These are phyloP conservation scores for Perca flavescens DNA, from an alignment of 2,113 vertebrate genomes.

Conservation along the genomic window DNA sequence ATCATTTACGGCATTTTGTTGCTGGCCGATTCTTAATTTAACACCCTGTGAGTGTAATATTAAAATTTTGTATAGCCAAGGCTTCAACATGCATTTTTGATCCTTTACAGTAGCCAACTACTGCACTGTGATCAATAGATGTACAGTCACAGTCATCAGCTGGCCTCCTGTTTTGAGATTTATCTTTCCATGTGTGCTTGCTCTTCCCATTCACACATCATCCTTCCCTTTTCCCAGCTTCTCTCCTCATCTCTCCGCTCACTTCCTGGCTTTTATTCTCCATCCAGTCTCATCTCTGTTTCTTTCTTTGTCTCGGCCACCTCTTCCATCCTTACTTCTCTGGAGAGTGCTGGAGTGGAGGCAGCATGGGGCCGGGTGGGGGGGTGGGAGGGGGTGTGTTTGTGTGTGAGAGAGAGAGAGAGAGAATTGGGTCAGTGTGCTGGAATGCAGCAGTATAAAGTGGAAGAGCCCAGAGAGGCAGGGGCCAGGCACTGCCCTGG, in stretches of 20 bases:
- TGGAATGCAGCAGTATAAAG: slow-evolving; percentile 58
- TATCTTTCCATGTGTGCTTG: not conserved
- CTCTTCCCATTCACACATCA: not conserved
- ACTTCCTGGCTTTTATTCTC: not conserved
- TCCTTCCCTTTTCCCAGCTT: not conserved
- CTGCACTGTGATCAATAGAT: slow-evolving; percentile 65
- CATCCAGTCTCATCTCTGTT: not conserved
- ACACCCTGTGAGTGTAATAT: not conserved
- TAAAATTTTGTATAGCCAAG: not conserved
- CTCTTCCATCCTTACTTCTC: slow-evolving; percentile 26
- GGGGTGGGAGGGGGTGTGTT: not conserved
- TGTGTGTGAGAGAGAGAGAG: slow-evolving; percentile 3
- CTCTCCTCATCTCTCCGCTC: not conserved
- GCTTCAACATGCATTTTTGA: slow-evolving; percentile 1
- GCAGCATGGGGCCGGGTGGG: not conserved
- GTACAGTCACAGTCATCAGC: slow-evolving; percentile 21
- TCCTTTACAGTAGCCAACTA: slow-evolving; percentile 13
- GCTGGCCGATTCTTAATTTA: not conserved
- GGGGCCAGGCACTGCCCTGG: slow-evolving; percentile 28
- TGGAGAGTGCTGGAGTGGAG: slow-evolving; percentile 7
- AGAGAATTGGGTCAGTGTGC: slow-evolving; percentile 76
- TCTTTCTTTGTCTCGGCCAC: slow-evolving; percentile 19
- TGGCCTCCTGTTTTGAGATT: not conserved
- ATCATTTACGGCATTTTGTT: not conserved
- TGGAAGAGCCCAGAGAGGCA: slow-evolving; percentile 25